Base-by-base conservation (phyloP, 2,888 invertebrate species). In the Caradrina kadenii region DNA sequence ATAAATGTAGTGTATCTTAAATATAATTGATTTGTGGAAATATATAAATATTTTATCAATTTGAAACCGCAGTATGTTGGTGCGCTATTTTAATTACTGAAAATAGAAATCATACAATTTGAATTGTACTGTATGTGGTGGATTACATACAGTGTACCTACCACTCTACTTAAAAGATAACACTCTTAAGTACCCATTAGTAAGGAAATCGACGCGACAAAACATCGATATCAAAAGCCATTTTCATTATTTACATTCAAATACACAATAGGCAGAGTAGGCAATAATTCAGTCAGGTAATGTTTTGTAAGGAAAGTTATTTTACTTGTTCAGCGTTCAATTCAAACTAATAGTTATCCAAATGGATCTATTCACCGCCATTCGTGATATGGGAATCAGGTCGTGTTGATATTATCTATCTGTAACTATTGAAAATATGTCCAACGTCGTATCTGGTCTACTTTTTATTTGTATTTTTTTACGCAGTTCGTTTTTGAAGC, bases 281-380 rank as follows among this genome's bases (percentile, higher is more conserved):
- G 48, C 64, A 60, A 65, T 71, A 66, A 72, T 58, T 71, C 56
- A 61, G 56, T 58, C n/a, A 63, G 50, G 55, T 61, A 58, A 69
- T 69, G 31, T 72, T 72, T 58, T 63, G 81, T 69, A 50, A 63
- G 66, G 72, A 81, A 77, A 63, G 55, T 62, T 73, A 66, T 78
- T 66, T 66, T 64, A 69, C 63, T 77, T 58, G 60, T 73, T 81
- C 61, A 72, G 52, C 56, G 22, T 62, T 76, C 70, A 76, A 76
- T 67, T 80, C 60, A 22, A 70, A 65, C 59, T 63, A 72, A 66
- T 72, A 63, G 65, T 63, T 68, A 81, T 68, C 81, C 50, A 78
- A 81, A 79, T 79, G 79, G 73, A 78, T 81, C 82, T 78, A 78
- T 79, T 81, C 69, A 69, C 49, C 69, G 64, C 54, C 45, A 72